phyloP scores from a whole-genome alignment of 2,113 vertebrate species.

The Triplophysa dalaica region DNA sequence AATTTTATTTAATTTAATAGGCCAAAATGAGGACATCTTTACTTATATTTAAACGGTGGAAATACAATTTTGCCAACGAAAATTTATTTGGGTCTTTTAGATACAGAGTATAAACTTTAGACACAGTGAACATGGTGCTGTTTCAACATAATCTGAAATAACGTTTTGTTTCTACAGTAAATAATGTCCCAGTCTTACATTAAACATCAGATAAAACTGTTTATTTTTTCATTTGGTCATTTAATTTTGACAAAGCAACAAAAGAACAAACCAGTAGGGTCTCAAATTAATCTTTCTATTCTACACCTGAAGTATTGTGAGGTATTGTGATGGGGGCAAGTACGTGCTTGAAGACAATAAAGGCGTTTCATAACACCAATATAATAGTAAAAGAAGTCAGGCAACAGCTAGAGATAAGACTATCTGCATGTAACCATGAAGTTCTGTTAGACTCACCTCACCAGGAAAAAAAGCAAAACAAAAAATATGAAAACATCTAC shows the following conservation, averaged over 20 bases:
- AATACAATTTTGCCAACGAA: no score
- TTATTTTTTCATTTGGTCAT: neutral
- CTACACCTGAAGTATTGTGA: slow-evolving; percentile 41
- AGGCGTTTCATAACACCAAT: slow-evolving; percentile 7
- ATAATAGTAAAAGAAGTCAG: slow-evolving; percentile 13
- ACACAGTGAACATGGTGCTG: neutral
- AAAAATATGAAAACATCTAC: slow-evolving; percentile 60
- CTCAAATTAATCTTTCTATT: neutral
- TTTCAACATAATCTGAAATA: slow-evolving; percentile 2
- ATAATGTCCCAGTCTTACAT: slow-evolving; percentile 43
- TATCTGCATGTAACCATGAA: neutral
- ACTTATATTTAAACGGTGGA: no score
- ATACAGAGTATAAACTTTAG: neutral
- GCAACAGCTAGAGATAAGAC: slow-evolving; percentile 6
- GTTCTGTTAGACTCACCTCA: neutral
- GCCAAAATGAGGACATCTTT: no score
- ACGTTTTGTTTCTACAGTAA: slow-evolving; percentile 25
- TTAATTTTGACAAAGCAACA: neutral
- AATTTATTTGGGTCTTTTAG: no score
- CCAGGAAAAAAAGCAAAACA: slow-evolving; percentile 51
- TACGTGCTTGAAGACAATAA: neutral
- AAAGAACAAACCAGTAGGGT: neutral
- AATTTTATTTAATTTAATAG: no score
- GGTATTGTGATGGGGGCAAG: slow-evolving; percentile 27
- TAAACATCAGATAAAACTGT: slow-evolving; percentile 55